Percentiles rank a stretch among this genome's conserved stretches.
phyloP scores from a whole-genome alignment of 2,797 vertebrate genomes.

The Chlorospingus flavigularis region DNA sequence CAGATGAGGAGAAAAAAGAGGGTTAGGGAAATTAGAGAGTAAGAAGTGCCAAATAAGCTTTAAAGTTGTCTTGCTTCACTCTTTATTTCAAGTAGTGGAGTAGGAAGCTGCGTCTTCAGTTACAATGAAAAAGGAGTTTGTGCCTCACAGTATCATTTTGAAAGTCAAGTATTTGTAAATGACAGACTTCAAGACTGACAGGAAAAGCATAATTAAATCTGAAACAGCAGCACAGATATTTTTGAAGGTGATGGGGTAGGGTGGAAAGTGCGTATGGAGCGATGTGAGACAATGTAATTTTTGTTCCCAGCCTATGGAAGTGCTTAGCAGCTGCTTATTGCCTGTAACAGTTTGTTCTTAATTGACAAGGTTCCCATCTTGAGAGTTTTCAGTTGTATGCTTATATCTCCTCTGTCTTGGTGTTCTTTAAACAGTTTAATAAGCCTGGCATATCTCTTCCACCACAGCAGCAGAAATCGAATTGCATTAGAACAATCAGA shows the following conservation, averaged over 20 bases:
- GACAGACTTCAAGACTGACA: not conserved
- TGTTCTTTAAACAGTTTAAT: not conserved
- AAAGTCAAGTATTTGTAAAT: not conserved
- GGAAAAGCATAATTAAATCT: not conserved
- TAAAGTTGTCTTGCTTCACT: not conserved
- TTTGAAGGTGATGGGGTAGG: not conserved
- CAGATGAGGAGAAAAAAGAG: not conserved
- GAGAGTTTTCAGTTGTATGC: not conserved
- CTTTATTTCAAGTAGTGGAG: not conserved
- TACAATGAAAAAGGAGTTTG: not conserved
- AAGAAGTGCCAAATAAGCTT: not conserved
- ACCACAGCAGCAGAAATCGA: not conserved
- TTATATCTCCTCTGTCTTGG: not conserved
- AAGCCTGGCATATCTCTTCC: not conserved
- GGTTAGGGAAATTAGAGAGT: not conserved
- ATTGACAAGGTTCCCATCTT: not conserved
- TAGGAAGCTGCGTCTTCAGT: not conserved
- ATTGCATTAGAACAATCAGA: conserved; percentile 20
- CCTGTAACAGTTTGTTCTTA: not conserved
- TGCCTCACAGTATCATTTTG: not conserved
- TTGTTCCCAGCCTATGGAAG: not conserved
- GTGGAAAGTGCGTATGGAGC: not conserved
- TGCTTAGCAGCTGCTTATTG: conserved; percentile 22
- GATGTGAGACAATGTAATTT: not conserved
- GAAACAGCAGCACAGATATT: not conserved